A percentile compares a stretch with the other conserved stretches of the same genome.
Evolutionary conservation across 1,140 invertebrate species (phyloP).

Genomic region (Drosophila prosaltans): DNA sequence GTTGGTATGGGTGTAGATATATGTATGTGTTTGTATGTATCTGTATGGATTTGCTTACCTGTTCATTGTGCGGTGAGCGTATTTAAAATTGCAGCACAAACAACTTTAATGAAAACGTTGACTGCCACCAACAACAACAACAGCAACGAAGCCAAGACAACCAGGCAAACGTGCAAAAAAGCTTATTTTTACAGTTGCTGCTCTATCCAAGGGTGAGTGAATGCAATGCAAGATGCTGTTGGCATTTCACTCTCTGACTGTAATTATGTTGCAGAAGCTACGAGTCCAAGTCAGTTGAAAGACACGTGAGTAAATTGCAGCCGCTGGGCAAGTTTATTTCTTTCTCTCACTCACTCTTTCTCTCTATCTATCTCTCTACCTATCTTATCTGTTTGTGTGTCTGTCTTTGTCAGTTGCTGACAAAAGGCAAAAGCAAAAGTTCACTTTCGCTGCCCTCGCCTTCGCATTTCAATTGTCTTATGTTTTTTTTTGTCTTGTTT

Average conservation of each 20-base stretch:
- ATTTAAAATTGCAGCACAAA: slow-evolving; percentile 80
- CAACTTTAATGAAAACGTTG: slow-evolving; percentile 77
- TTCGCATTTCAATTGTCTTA: slow-evolving; percentile 26
- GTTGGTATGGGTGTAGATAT: slow-evolving; percentile 21
- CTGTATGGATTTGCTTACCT: slow-evolving; percentile 64
- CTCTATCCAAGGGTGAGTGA: slow-evolving; percentile 30
- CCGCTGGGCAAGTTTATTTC: slow-evolving; percentile 49
- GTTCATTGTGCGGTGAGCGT: slow-evolving; percentile 71
- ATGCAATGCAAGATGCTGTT: slow-evolving; percentile 31
- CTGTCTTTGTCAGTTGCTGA: background rate
- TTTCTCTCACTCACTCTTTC: slow-evolving; percentile 17
- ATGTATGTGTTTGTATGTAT: slow-evolving; percentile 20
- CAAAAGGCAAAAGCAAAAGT: slow-evolving; percentile 68
- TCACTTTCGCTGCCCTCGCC: slow-evolving; percentile 68
- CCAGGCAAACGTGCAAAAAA: slow-evolving; percentile 56
- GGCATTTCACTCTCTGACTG: slow-evolving; percentile 17
- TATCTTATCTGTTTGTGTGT: slow-evolving; percentile 28
- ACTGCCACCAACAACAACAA: slow-evolving; percentile 57
- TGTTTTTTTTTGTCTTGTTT: slow-evolving; percentile 11
- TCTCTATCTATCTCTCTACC: slow-evolving; percentile 25
- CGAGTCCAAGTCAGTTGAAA: slow-evolving; percentile 55
- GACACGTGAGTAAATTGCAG: slow-evolving; percentile 76
- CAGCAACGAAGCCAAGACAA: slow-evolving; percentile 37
- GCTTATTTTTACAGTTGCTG: slow-evolving; percentile 56
- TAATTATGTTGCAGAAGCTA: slow-evolving; percentile 65